Evolutionary conservation across 2,797 vertebrate genomes (phyloP).

Genomic region (Gymnopithys bicolor): DNA sequence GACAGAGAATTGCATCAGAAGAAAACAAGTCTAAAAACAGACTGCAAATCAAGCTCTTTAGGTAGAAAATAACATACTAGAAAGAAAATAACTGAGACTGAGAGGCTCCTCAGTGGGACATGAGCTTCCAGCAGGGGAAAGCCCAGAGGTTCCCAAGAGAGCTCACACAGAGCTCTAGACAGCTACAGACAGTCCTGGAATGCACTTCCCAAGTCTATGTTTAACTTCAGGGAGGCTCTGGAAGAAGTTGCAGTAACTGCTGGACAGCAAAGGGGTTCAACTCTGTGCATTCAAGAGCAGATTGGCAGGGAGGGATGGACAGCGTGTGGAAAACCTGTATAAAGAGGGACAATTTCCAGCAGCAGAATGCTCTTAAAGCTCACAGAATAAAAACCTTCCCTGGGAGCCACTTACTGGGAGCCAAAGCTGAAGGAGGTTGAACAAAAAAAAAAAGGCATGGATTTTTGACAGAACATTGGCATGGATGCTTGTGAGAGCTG

Average conservation of each 20-base stretch:
- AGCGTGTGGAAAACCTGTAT: accelerated
- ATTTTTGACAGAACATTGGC: neutral
- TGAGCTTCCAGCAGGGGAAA: neutral
- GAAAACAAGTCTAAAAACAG: neutral
- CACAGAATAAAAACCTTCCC: neutral
- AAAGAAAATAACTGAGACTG: neutral
- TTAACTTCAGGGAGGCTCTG: neutral
- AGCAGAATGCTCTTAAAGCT: neutral
- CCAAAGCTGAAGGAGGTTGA: neutral
- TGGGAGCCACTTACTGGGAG: neutral
- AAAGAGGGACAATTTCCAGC: neutral
- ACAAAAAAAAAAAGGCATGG: no score
- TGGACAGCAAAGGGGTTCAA: neutral
- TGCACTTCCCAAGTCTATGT: accelerated
- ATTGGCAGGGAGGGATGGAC: neutral
- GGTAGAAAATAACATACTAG: neutral
- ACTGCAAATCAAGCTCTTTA: neutral
- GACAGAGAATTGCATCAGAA: neutral
- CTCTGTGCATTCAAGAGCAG: neutral
- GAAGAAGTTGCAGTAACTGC: neutral
- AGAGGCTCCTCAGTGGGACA: neutral
- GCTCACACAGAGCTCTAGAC: neutral
- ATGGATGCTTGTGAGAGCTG: neutral
- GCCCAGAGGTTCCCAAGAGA: accelerated
- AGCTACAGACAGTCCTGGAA: neutral